These are phyloP conservation scores for Trematomus loennbergii DNA, from an alignment of 2,113 vertebrate genomes.

Conservation along the genomic window DNA sequence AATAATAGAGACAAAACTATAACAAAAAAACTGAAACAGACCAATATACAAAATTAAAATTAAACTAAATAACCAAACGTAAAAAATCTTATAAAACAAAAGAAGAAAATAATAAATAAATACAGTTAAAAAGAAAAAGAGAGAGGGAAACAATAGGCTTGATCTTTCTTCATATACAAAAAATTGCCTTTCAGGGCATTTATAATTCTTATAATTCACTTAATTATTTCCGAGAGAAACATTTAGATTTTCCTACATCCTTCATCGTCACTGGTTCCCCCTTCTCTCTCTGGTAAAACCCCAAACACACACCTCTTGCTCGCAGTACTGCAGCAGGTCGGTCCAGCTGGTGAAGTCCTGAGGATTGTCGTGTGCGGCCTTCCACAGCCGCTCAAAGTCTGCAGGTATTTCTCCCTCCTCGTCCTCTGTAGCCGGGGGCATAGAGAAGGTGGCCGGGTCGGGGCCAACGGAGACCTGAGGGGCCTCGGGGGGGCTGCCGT, in stretches of 20 bases:
- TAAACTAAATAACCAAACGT: no score
- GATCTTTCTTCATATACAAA: no score
- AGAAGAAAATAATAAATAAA: no score
- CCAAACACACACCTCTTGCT: slow-evolving; percentile 84
- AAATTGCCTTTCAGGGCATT: no score
- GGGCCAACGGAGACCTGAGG: slow-evolving; percentile 22
- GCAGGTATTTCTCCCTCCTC: slow-evolving; percentile 79
- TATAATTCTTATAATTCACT: no score
- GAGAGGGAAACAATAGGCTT: no score
- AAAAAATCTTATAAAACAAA: no score
- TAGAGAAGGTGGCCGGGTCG: slow-evolving; percentile 40
- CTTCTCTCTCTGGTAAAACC: background rate
- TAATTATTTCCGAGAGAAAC: background rate
- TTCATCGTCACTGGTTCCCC: background rate
- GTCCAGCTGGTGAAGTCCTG: slow-evolving; percentile 88
- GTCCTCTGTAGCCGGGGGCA: slow-evolving; percentile 54
- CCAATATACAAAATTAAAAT: no score
- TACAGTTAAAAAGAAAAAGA: no score
- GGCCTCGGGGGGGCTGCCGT: slow-evolving; percentile 16
- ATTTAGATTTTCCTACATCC: background rate
- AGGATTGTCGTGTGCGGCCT: slow-evolving; percentile 79
- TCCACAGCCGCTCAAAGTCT: slow-evolving; percentile 87
- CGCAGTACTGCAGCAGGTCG: slow-evolving; percentile 88
- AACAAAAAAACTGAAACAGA: no score
- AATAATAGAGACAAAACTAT: no score